Percentiles rank a stretch among this genome's conserved stretches.
phyloP scores from a whole-genome alignment of 1,140 invertebrate genomes.

The Drosophila busckii region DNA sequence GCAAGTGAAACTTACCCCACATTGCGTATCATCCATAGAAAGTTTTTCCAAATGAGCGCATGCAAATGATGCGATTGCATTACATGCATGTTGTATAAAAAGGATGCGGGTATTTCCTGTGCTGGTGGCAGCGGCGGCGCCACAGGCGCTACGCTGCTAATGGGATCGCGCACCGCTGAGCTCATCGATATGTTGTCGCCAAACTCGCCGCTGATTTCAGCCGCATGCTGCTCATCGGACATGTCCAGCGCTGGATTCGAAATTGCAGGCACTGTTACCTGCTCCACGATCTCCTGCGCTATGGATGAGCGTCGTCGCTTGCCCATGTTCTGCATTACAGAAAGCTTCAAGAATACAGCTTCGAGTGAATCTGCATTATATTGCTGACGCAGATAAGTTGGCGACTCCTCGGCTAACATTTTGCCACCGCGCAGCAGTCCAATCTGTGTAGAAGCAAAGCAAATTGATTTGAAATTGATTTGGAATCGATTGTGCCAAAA shows the following conservation, averaged over 20 bases:
- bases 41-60: constrained; percentile 94
- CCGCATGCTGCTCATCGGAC: constrained; percentile 83
- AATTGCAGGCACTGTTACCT: constrained; percentile 82
- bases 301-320: constrained; percentile 88
- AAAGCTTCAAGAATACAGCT: constrained; percentile 95
- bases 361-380: constrained; percentile 91
- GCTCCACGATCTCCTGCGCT: constrained; percentile 85
- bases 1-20: constrained; percentile 85
- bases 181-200: constrained; percentile 89
- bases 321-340: constrained; percentile 89
- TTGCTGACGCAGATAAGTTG: constrained; percentile 86
- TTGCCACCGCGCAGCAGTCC: constrained; percentile 95
- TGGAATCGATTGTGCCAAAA: constrained; percentile 21
- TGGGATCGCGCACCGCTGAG: constrained; percentile 82
- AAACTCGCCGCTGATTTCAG: constrained; percentile 91
- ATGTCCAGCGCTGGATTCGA: constrained; percentile 82
- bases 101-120: constrained; percentile 80
- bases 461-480: constrained; percentile 47
- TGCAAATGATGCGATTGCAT: constrained; percentile 86
- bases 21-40: constrained; percentile 93
- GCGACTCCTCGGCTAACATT: constrained; percentile 94
- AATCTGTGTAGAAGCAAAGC: constrained; percentile 83
- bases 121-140: constrained; percentile 83
- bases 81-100: constrained; percentile 83
- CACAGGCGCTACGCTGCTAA: constrained; percentile 80